Conservation (phyloP, 1,140 invertebrate species). For the Zaprionus africanus region DNA sequence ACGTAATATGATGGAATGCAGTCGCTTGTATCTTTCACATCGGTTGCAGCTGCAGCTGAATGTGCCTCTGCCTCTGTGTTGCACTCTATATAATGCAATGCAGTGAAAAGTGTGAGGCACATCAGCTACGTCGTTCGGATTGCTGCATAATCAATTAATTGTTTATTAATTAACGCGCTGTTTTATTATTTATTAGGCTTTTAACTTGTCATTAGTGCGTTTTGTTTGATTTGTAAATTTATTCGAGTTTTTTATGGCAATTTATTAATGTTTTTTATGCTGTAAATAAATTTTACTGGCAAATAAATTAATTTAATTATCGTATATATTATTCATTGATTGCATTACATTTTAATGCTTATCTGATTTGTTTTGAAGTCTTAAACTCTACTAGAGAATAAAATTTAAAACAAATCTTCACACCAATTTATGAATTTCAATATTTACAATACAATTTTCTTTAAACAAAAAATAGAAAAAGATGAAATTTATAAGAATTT, state of each 20-base stretch:
- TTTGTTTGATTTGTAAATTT: neutral
- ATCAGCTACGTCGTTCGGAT: neutral
- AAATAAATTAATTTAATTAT: neutral
- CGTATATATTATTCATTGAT: too few species aligned
- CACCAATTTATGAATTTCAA: too few species aligned
- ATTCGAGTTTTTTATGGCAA: neutral
- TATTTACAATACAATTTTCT: too few species aligned
- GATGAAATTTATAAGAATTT: too few species aligned
- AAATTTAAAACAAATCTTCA: too few species aligned
- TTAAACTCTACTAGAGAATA: too few species aligned
- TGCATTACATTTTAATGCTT: too few species aligned
- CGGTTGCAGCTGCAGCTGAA: neutral
- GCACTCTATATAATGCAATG: neutral
- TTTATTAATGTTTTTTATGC: too few species aligned
- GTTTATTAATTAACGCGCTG: neutral
- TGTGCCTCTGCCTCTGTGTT: neutral
- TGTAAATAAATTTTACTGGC: neutral
- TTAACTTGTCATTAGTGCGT: neutral
- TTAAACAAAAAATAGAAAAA: too few species aligned
- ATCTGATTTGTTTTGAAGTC: too few species aligned
- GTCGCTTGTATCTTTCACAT: slow-evolving; percentile 5
- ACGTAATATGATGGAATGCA: slow-evolving; percentile 29
- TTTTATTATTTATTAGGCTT: neutral
- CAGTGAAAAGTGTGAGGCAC: neutral
- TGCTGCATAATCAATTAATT: neutral